Conservation (phyloP, 2,797 vertebrate genomes). For the Thunnus albacares region DNA sequence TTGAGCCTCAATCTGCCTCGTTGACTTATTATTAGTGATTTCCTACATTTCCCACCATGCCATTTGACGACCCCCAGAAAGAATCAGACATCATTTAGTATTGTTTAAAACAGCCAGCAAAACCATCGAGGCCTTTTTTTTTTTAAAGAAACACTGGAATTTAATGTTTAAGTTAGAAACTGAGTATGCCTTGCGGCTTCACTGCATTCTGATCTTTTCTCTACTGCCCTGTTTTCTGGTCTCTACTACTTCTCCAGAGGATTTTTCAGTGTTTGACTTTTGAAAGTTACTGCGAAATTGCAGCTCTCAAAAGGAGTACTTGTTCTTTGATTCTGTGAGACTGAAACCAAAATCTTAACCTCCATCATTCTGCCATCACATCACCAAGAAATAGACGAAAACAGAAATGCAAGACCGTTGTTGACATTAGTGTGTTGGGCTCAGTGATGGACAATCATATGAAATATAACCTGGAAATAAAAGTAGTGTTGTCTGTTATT, state of each 20-base stretch:
- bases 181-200: not conserved
- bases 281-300: not conserved
- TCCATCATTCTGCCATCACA: not conserved
- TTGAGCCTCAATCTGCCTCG: no score
- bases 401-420: not conserved
- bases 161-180: not conserved
- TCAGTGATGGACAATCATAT: not conserved
- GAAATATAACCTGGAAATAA: not conserved
- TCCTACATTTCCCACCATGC: not conserved
- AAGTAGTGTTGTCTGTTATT: not conserved
- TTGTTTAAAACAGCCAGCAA: not conserved
- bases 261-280: not conserved
- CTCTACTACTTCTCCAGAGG: not conserved
- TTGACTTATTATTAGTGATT: no score
- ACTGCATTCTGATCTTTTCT: not conserved
- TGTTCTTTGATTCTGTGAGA: not conserved
- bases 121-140: not conserved
- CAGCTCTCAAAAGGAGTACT: not conserved
- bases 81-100: no score
- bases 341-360: not conserved
- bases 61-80: not conserved
- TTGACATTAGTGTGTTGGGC: not conserved
- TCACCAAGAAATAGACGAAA: not conserved
- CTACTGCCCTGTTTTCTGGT: not conserved
- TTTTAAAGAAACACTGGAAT: no score